Evolutionary conservation across 2,797 vertebrate species (phyloP), one percentile per base, ranked within the genome.

Genomic region (Sebastes elongatus): DNA sequence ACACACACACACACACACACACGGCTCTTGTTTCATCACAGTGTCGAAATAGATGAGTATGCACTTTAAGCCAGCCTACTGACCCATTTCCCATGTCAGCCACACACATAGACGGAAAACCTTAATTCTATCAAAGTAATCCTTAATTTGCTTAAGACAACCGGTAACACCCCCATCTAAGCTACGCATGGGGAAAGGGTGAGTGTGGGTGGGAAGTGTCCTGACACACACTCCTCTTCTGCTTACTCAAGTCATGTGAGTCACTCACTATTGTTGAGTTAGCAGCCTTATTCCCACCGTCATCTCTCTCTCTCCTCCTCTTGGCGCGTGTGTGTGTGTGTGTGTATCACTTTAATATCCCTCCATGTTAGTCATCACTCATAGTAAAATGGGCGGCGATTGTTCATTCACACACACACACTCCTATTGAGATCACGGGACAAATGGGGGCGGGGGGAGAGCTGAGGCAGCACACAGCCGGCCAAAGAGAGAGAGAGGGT

Each of bases 301-400:
- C 80, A 72, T 28, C 25, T 67, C 62, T 9, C 62, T 9, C 20
- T 35, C 42, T 22, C 66, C 30, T 16, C 33, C 65, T 67, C 9
- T 10, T 23, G 28, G 49, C 7, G 18, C 9, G 61, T 46, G 86
- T 42, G 35, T 35, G 30, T 42, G 35, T 35, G 30, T 30, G 33
- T 52, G 86, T 73, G 66, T 87, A 49, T 85, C 84, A 59, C 90
- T 93, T 92, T 90, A 92, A 89, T 71, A 85, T 83, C 70, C 61
- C 62, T 73, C 71, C 64, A 13, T 64, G 66, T 75, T 88, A 86
- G 85, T 87, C 88, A 85, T 88, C 73, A n/a, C 60, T 87, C 71
- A 67, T 92, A 93, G 92, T 93, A 92, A 92, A 93, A 90, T 84
- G 87, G 92, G 93, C 82, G 92, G 92, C 18, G 91, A 90, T 90